phyloP scores from a whole-genome alignment of 2,797 vertebrate genomes.

The Lutjanus campechanus region DNA sequence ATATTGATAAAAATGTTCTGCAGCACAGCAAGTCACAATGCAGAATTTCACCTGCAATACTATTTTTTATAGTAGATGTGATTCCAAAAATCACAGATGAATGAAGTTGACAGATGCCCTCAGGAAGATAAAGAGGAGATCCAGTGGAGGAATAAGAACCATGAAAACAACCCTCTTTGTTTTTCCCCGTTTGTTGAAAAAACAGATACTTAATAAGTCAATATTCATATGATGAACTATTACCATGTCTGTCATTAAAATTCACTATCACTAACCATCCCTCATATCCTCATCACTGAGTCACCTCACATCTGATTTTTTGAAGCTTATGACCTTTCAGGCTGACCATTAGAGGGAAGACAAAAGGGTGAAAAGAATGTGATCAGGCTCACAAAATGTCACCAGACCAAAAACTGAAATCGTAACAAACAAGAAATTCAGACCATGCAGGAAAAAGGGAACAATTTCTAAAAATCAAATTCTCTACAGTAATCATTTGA shows the following conservation, averaged over 20 bases:
- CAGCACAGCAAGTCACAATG: neutral
- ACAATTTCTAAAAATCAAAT: neutral
- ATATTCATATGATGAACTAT: neutral
- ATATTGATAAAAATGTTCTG: neutral
- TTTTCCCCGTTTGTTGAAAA: neutral
- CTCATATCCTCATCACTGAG: constrained; percentile 5
- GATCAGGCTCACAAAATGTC: constrained; percentile 14
- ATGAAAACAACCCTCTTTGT: neutral
- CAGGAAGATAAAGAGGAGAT: neutral
- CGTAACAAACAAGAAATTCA: neutral
- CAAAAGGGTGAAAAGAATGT: neutral
- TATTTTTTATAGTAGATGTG: neutral
- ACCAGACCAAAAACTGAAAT: neutral
- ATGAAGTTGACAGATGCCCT: neutral
- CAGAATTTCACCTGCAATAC: too few species aligned
- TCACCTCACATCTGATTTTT: constrained; percentile 23
- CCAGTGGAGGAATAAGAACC: neutral
- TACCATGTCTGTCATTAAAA: neutral
- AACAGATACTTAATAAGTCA: too few species aligned
- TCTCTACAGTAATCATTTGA: neutral
- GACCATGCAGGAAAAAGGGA: neutral
- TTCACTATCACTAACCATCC: neutral
- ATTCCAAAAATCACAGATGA: neutral
- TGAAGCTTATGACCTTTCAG: constrained; percentile 28
- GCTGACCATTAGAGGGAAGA: constrained; percentile 3